Percentiles rank a stretch among this genome's conserved stretches.
Evolutionary conservation across 2,113 vertebrate species (phyloP).

Genomic region (Ceyx margarethae): DNA sequence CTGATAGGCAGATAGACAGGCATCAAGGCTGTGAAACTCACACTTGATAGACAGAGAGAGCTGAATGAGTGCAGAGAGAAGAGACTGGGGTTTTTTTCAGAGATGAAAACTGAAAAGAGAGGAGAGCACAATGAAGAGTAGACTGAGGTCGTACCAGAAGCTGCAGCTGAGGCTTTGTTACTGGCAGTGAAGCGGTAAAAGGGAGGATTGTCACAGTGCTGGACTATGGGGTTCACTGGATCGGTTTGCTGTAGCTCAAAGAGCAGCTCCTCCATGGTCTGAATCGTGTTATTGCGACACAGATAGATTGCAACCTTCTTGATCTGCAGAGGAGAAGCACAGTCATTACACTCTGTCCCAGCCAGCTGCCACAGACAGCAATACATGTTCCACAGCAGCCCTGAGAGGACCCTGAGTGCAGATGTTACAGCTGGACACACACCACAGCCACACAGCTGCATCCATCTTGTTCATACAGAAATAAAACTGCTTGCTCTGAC

Average conservation of each 20-base stretch:
- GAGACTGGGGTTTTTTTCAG: neutral
- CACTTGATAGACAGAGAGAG: neutral
- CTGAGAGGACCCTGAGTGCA: neutral
- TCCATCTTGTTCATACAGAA: neutral
- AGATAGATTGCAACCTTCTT: conserved; percentile 97
- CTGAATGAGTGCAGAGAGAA: neutral
- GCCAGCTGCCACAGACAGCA: neutral
- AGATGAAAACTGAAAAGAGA: neutral
- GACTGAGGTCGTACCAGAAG: conserved; percentile 81
- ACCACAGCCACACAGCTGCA: neutral
- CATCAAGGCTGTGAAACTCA: neutral
- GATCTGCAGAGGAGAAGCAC: conserved; percentile 77
- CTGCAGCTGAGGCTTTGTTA: conserved; percentile 90
- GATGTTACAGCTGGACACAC: neutral
- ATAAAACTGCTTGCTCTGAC: neutral
- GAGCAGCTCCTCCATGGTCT: conserved; percentile 97
- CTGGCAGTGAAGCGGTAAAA: conserved; percentile 96
- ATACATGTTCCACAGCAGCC: neutral
- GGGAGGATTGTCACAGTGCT: conserved; percentile 96
- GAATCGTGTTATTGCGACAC: conserved; percentile 97
- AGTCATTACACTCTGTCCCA: neutral
- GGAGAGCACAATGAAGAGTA: neutral
- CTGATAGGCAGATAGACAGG: neutral
- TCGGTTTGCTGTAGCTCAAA: conserved; percentile 98
- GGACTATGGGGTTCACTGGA: conserved; percentile 94